Evolutionary conservation across 2,888 invertebrate genomes (phyloP), one percentile per base, ranked within the genome.

Genomic region (Hoplodrina ambigua): DNA sequence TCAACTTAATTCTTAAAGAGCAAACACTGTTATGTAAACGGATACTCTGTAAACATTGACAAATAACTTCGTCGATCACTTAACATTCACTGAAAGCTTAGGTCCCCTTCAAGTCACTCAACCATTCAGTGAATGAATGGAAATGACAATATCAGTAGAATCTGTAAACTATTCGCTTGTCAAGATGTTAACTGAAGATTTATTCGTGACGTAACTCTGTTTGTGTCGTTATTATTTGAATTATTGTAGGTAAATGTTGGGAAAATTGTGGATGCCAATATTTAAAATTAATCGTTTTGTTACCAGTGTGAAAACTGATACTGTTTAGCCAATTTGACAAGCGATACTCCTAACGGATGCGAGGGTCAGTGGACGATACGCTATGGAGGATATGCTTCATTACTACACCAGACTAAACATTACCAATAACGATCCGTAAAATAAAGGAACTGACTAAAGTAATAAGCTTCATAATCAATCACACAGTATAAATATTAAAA

Each of bases 41-140:
- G 15, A 72, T 54, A 57, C 37, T 50, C 19, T 11, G 46, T 64
- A 20, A 68, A 54, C 49, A 54, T 63, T 70, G 64, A 80, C 64
- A 61, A 80, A 69, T 60, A 57, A 49, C 54, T 67, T 57, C 7
- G 55, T 58, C 30, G 41, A 56, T 54, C 54, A 75, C 52, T 57
- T 73, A 60, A 54, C 64, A 58, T 65, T 76, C 20, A 56, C 17
- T 46, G 17, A 75, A 44, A 54, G 63, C 33, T 68, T 69, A 44
- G 56, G 60, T 50, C 41, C 15, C 30, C 13, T 64, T 52, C 44
- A 41, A 68, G 56, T 20, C n/a, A 44, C n/a, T 52, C 11, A 46
- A 59, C 55, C 52, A 52, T 63, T 57, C 49, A 70, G 49, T 37
- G 30, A 64, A 66, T 60, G 52, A 63, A 69, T 65, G 37, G 46